phyloP scores from a whole-genome alignment of 2,797 vertebrate genomes.

The Gambusia yucatana region DNA sequence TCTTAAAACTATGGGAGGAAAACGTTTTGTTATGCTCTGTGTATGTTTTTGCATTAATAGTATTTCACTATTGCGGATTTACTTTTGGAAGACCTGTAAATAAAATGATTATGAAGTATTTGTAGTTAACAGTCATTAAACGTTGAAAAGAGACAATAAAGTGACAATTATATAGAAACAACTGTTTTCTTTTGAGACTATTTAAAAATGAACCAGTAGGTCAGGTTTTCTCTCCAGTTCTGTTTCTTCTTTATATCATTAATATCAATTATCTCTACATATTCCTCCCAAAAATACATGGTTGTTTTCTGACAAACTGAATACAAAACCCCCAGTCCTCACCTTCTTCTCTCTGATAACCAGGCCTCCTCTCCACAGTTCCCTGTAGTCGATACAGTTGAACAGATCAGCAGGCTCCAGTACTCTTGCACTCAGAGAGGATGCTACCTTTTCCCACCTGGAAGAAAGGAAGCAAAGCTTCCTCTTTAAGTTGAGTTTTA shows the following conservation, averaged over 20 bases:
- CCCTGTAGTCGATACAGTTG: conserved; percentile 48
- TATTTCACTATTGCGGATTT: background rate
- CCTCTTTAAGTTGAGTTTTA: background rate
- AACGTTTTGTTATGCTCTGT: background rate
- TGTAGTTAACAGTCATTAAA: background rate
- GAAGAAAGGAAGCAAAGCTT: background rate
- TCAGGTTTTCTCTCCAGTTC: background rate
- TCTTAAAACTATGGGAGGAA: background rate
- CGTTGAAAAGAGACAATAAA: background rate
- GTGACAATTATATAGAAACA: background rate
- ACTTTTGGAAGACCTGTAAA: background rate
- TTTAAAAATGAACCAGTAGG: background rate
- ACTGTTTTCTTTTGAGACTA: background rate
- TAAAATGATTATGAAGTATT: background rate
- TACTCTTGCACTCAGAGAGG: conserved; percentile 59
- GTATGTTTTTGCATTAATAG: background rate
- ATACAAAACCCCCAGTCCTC: background rate
- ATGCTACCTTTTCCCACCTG: conserved; percentile 72
- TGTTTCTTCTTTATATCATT: background rate
- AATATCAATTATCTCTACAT: background rate
- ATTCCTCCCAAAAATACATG: background rate
- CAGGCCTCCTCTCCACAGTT: conserved; percentile 72
- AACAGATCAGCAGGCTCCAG: conserved; percentile 45
- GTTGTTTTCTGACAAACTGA: background rate
- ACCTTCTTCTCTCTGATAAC: conserved; percentile 77